A percentile compares a stretch with the other conserved stretches of the same genome.
Conservation (phyloP, 2,888 invertebrate genomes). For the Zootermopsis nevadensis region DNA sequence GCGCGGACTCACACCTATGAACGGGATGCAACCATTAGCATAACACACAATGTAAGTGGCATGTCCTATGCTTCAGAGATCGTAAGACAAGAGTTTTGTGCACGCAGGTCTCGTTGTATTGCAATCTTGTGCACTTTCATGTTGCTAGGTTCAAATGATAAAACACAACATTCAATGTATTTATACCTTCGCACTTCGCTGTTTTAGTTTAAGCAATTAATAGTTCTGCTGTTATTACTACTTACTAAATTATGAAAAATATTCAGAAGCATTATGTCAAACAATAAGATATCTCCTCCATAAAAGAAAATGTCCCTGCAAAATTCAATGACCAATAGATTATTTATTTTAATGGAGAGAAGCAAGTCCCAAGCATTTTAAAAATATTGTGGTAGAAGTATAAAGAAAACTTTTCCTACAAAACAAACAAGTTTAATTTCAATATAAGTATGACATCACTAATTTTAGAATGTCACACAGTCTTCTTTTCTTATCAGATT, state of each 20-base stretch:
- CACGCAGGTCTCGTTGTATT: background rate
- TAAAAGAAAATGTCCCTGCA: too few relatives aligned
- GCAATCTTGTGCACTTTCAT: background rate
- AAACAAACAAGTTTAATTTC: too few relatives aligned
- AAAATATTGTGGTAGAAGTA: too few relatives aligned
- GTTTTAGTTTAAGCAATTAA: background rate
- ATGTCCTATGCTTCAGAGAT: slow-evolving; percentile 6
- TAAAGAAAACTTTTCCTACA: too few relatives aligned
- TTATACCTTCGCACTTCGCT: background rate
- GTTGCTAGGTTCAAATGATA: background rate
- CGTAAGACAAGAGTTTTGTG: background rate
- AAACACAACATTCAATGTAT: background rate
- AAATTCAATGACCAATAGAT: too few relatives aligned
- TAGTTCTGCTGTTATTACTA: background rate
- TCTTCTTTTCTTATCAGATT: too few relatives aligned
- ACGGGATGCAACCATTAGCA: slow-evolving; percentile 31
- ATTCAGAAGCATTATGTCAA: too few relatives aligned
- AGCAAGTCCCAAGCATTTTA: too few relatives aligned
- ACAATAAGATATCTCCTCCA: too few relatives aligned
- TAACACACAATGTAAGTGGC: slow-evolving; percentile 42
- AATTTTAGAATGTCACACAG: too few relatives aligned
- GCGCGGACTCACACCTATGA: slow-evolving; percentile 31
- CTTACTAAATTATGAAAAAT: background rate
- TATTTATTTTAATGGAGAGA: too few relatives aligned
- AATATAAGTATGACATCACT: too few relatives aligned